phyloP scores from a whole-genome alignment of 2,797 vertebrate genomes.

The Aplochiton taeniatus region DNA sequence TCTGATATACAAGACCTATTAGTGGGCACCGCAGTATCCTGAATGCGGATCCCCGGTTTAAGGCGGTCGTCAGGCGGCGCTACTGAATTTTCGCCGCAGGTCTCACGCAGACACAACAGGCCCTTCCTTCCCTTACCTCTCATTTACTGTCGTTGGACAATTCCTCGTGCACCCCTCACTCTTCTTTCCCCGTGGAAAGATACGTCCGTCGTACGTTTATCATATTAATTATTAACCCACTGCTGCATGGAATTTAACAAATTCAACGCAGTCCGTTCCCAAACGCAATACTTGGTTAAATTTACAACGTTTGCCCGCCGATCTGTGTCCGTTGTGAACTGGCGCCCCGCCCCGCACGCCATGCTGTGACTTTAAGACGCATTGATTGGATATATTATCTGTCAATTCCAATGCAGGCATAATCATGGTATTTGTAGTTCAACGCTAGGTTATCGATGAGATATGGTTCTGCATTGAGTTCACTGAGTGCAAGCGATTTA shows the following conservation, averaged over 20 bases:
- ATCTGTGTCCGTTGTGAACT: constrained; percentile 61
- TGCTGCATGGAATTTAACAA: constrained; percentile 3
- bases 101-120: constrained; percentile 64
- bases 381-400: constrained; percentile 57
- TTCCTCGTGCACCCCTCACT: constrained; percentile 48
- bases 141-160: constrained; percentile 67
- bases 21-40: constrained; percentile 76
- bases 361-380: constrained; percentile 22
- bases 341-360: constrained; percentile 65
- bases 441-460: constrained; percentile 12
- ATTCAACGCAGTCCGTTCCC: neutral
- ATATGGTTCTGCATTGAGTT: no score
- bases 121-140: constrained; percentile 77
- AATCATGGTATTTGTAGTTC: constrained; percentile 56
- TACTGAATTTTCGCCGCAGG: constrained; percentile 81
- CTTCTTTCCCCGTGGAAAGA: neutral
- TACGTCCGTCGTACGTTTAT: neutral
- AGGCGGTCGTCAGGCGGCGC: constrained; percentile 86
- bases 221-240: neutral
- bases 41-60: constrained; percentile 63
- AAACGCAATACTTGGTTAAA: constrained; percentile 55
- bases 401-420: constrained; percentile 45
- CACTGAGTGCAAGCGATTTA: no score
- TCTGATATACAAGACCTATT: constrained; percentile 57
- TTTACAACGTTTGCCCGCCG: constrained; percentile 68